Evolutionary conservation across 2,113 vertebrate genomes (phyloP).

Genomic region (Gallinago jamesoni): DNA sequence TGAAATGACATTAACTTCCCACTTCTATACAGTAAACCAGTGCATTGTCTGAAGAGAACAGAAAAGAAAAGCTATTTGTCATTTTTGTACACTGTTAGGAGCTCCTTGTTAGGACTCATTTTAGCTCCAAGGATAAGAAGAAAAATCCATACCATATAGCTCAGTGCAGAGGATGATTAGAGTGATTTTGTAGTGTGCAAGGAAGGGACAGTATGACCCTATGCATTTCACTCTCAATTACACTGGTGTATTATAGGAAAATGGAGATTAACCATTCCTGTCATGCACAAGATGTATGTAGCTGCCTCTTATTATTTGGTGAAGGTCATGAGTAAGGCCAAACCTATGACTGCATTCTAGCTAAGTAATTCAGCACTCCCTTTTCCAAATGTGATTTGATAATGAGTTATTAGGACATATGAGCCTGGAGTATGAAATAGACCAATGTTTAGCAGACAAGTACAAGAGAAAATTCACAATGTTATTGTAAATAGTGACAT

Average conservation of each 20-base stretch:
- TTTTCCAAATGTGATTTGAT: constrained; percentile 6
- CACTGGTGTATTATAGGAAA: neutral
- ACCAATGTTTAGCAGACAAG: neutral
- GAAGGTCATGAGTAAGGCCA: constrained; percentile 46
- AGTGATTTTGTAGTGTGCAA: neutral
- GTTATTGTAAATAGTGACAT: neutral
- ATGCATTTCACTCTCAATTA: constrained; percentile 12
- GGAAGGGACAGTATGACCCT: neutral
- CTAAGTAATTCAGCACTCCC: neutral
- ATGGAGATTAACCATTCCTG: constrained; percentile 20
- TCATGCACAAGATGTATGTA: constrained; percentile 8
- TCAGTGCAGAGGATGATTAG: neutral
- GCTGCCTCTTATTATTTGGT: constrained; percentile 19
- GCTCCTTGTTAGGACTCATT: neutral
- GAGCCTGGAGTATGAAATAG: neutral
- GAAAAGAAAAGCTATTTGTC: neutral
- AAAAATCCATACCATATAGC: neutral
- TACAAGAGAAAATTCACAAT: neutral
- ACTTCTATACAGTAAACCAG: neutral
- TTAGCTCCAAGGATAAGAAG: neutral
- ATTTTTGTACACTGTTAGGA: neutral
- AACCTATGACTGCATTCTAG: neutral
- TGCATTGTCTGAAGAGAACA: neutral
- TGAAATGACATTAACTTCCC: neutral
- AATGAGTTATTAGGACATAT: neutral